These are phyloP conservation scores for Gryon sp. DNA, from an alignment of 1,140 invertebrate species.

Conservation along the genomic window DNA sequence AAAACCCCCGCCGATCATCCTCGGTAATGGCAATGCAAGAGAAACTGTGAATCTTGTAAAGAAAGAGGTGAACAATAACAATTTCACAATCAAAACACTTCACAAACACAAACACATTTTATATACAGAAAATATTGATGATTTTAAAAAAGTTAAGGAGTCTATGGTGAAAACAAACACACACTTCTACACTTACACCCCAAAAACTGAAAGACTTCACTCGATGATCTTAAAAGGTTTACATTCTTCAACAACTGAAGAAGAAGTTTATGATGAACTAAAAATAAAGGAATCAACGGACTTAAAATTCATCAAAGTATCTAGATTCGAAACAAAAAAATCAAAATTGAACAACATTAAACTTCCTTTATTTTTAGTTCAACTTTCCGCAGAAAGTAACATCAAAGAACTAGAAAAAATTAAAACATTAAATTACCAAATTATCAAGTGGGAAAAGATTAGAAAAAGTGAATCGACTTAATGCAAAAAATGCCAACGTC, in stretches of 20 bases:
- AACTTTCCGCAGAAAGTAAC: constrained; percentile 36
- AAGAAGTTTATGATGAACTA: constrained; percentile 27
- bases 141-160: no score
- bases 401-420: constrained; percentile 27
- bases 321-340: constrained; percentile 29
- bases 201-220: constrained; percentile 16
- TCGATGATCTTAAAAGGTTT: constrained; percentile 38
- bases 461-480: constrained; percentile 41
- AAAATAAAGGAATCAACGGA: constrained; percentile 5
- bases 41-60: no score
- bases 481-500: constrained; percentile 60
- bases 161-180: no score
- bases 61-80: no score
- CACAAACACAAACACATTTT: no score
- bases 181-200: constrained; percentile 37
- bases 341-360: constrained; percentile 20
- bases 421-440: constrained; percentile 27
- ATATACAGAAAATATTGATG: no score
- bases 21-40: no score
- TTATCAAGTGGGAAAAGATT: constrained; percentile 51
- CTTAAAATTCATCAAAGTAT: constrained; percentile 34
- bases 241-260: not conserved
- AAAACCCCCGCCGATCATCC: no score
- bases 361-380: constrained; percentile 41
- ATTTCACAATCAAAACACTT: no score